Base-by-base conservation (phyloP, 2,113 vertebrate species). In the Sinocyclocheilus maitianheensis region DNA sequence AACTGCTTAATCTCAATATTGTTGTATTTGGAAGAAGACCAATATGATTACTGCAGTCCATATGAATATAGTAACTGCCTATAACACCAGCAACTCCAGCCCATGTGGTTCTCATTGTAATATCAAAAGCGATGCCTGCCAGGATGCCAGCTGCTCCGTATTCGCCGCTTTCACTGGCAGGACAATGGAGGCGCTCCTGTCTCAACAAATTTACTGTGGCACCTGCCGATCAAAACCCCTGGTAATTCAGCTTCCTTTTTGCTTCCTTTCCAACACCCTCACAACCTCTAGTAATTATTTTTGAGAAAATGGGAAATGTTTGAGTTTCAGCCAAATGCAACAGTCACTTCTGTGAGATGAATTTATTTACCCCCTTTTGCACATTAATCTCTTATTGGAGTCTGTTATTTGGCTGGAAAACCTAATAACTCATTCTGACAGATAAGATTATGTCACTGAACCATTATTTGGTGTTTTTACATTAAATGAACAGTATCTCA, bases 191-290 rank as follows among this genome's bases (percentile, higher is more conserved):
- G 71, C 11, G 11, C 26, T 83, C 43, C 43, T 34, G 81, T 83
- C 18, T 83, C 26, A 71, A 71, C 65, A 83, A 83, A 71, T 71
- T 34, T 53, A 55, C 18, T 4, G 3, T 83, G 43, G 65, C 65
- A 71, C 81, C 81, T 69, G 62, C 26, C 65, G 18, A 65, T 83
- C 81, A 34, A 71, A 51, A 83, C 63, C 26, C 46, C 63, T 18
- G 10, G 62, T 30, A 48, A 65, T 81, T 24, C 3, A 7, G 34
- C 60, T 46, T 81, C 51, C 26, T 77, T 1, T 7, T 60, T n/a
- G 20, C 77, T 60, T 63, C 26, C 11, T 20, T 81, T 67, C 4
- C 12, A 6, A 60, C 37, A 30, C n/a, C 37, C 79, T 43, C 7
- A 53, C 5, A 83, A 55, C 63, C 46, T 22, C 40, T n/a, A 18